Conservation (phyloP, 2,888 invertebrate genomes). For the Dolichopus griseipennis region DNA sequence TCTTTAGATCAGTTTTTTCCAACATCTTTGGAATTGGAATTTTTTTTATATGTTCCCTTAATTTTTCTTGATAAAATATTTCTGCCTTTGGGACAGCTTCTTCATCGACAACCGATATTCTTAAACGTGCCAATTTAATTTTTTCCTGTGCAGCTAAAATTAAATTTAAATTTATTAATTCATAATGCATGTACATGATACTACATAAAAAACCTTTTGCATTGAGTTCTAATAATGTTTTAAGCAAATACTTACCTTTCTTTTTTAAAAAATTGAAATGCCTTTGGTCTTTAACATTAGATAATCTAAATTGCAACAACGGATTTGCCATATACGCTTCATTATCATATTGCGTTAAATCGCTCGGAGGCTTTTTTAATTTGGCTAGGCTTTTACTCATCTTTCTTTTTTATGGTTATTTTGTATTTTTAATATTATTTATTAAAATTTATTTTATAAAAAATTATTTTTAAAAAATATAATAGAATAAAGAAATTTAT, state of each 20-base stretch:
- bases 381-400: slow-evolving; percentile 32
- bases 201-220: too few species aligned
- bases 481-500: background rate
- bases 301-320: slow-evolving; percentile 36
- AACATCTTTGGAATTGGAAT: slow-evolving; percentile 55
- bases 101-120: slow-evolving; percentile 28
- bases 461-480: background rate
- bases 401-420: slow-evolving; percentile 10
- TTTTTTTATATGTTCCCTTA: slow-evolving; percentile 50
- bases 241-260: slow-evolving; percentile 11
- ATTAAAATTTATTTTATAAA: too few species aligned
- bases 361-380: slow-evolving; percentile 36
- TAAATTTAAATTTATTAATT: background rate
- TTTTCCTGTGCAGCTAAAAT: slow-evolving; percentile 34
- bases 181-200: too few species aligned
- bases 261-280: slow-evolving; percentile 27
- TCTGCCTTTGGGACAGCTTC: slow-evolving; percentile 48
- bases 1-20: slow-evolving; percentile 52
- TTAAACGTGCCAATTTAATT: slow-evolving; percentile 29
- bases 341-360: slow-evolving; percentile 39
- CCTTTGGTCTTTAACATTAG: slow-evolving; percentile 36
- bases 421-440: too few species aligned
- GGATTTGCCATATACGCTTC: slow-evolving; percentile 41
- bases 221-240: too few species aligned
- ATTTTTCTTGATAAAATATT: slow-evolving; percentile 47